Evolutionary conservation across 2,888 invertebrate genomes (phyloP), one percentile per base, ranked within the genome.

Genomic region (Chaitophorus viminalis): DNA sequence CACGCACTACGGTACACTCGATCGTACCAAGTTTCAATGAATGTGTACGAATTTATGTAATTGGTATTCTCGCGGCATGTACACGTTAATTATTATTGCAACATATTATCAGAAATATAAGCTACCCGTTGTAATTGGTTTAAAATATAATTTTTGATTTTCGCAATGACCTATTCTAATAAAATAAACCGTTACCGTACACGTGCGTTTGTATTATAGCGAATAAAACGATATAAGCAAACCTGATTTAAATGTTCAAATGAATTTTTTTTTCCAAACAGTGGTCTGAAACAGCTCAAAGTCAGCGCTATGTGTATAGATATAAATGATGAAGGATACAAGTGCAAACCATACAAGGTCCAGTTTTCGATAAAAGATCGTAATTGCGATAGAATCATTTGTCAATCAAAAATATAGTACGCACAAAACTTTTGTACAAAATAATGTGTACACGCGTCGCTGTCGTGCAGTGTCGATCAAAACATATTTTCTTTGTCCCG

Each of bases 241-340:
- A 84, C 84, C 65, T 75, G 76, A 84, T 84, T 84, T 83, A 29
- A 76, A 65, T 60, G 46, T 31, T 25, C 76, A 84, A 72, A n/a
- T 25, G 9, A 46, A n/a, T n/a, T n/a, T n/a, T 54, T 21, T 74
- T 83, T 46, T 75, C 25, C 25, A 14, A 0, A 5, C 2, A 46
- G 11, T n/a, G 29, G 5, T 52, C 36, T 60, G 83, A 3, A 21
- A 60, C 39, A 54, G 6, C 52, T 72, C 72, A 72, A 4, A 54
- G 29, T 31, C 21, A 52, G 39, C 33, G 21, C 21, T 83, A 31
- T 46, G 14, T 36, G 14, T 46, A 75, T 29, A 21, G 39, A 72
- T 82, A 29, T 70, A 70, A 70, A 70, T 70, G 18, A 17, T 70
- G 17, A 18, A 31, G 8, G 11, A 31, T 31, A 70, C 17, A 17